Conservation (phyloP, 2,888 invertebrate genomes). For the Polietes domitor region DNA sequence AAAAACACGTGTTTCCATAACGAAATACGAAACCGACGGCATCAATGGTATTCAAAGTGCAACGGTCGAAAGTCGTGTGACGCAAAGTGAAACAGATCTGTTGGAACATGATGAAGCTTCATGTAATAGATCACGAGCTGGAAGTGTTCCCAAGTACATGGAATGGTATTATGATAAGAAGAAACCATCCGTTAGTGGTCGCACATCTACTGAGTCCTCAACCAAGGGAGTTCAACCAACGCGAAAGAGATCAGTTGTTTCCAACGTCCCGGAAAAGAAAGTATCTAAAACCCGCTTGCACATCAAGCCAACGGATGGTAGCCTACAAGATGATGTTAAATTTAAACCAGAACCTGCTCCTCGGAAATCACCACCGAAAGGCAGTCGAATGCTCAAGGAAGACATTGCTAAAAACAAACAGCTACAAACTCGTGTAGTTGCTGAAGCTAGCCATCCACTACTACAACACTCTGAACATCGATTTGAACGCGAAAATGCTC, state of each 20-base stretch:
- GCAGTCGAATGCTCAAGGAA: slow-evolving; percentile 78
- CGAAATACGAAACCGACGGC: slow-evolving; percentile 69
- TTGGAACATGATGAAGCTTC: slow-evolving; percentile 71
- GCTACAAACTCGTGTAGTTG: slow-evolving; percentile 79
- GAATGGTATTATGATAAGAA: slow-evolving; percentile 87
- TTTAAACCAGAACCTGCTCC: slow-evolving; percentile 81
- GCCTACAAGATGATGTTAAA: slow-evolving; percentile 80
- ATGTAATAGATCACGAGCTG: slow-evolving; percentile 64
- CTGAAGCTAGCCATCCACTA: slow-evolving; percentile 86
- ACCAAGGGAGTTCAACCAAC: slow-evolving; percentile 71
- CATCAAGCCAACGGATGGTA: slow-evolving; percentile 73
- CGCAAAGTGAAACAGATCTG: slow-evolving; percentile 81
- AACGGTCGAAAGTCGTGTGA: slow-evolving; percentile 71
- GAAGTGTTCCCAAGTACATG: slow-evolving; percentile 86
- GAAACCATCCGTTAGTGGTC: slow-evolving; percentile 69
- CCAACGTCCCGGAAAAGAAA: slow-evolving; percentile 72
- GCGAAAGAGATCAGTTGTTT: slow-evolving; percentile 67
- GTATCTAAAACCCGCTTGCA: slow-evolving; percentile 75
- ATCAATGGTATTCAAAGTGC: slow-evolving; percentile 50
- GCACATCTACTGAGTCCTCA: slow-evolving; percentile 74
- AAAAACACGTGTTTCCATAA: slow-evolving; percentile 71
- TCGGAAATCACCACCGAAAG: slow-evolving; percentile 78
- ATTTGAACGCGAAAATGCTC: slow-evolving; percentile 84
- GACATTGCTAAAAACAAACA: slow-evolving; percentile 83
- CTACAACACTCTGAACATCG: slow-evolving; percentile 90